Evolutionary conservation across 2,797 vertebrate species (phyloP).

Genomic region (Antennarius maculatus): DNA sequence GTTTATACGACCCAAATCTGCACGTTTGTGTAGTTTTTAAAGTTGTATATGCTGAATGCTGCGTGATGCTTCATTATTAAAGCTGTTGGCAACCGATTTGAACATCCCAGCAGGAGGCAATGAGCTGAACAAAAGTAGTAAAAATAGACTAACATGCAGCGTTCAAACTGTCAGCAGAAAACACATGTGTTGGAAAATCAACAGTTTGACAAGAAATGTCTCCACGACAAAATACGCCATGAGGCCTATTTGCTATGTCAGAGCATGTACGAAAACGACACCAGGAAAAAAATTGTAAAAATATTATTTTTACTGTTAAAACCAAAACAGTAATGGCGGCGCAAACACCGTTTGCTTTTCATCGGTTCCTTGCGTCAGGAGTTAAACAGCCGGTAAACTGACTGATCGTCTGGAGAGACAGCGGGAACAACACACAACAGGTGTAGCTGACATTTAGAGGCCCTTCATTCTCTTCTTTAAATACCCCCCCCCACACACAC

Average conservation of each 20-base stretch:
- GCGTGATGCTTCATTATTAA: neutral
- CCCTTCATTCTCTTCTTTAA: constrained; percentile 43
- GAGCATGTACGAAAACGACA: neutral
- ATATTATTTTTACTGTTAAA: too few relatives aligned
- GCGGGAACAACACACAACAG: constrained; percentile 53
- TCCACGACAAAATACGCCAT: too few relatives aligned
- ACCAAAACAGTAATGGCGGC: too few relatives aligned
- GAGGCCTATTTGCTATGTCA: neutral
- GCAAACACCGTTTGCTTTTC: neutral
- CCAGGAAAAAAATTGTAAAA: too few relatives aligned
- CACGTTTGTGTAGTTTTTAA: too few relatives aligned
- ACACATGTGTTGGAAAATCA: constrained; percentile 8
- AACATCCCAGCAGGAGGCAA: neutral
- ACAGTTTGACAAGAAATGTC: constrained; percentile 4
- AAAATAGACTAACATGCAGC: neutral
- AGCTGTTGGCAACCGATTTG: neutral
- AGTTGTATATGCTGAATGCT: too few relatives aligned
- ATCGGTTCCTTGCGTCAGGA: constrained; percentile 18
- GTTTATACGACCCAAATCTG: neutral
- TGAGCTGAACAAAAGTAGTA: constrained; percentile 8
- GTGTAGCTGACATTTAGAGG: constrained; percentile 34
- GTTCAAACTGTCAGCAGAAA: constrained; percentile 22
- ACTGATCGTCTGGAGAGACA: constrained; percentile 15
- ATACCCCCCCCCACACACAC: constrained; percentile 21
- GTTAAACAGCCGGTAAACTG: constrained; percentile 26